Evolutionary conservation across 2,888 invertebrate species (phyloP).

Genomic region (Lymantria monacha): DNA sequence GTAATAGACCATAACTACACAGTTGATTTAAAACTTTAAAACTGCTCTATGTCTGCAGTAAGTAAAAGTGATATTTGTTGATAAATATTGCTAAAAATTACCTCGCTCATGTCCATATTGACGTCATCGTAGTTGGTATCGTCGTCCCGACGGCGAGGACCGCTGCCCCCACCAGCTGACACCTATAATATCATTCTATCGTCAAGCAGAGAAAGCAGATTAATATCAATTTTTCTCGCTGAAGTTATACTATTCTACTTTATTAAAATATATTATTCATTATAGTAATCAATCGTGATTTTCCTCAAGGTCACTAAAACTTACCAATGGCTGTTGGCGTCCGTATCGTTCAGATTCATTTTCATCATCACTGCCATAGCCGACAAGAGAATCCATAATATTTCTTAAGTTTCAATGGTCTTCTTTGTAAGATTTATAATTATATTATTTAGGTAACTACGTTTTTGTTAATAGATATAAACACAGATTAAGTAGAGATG

Average conservation of each 20-base stretch:
- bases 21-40: conserved; percentile 9
- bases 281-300: neutral
- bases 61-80: conserved; percentile 18
- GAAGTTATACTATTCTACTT: too few relatives aligned
- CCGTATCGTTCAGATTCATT: conserved; percentile 76
- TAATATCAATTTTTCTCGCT: conserved; percentile 60
- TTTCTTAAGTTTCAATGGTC: neutral
- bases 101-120: conserved; percentile 91
- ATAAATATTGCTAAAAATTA: conserved; percentile 51
- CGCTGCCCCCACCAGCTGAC: conserved; percentile 46
- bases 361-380: conserved; percentile 91
- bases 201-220: conserved; percentile 83
- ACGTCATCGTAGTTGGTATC: conserved; percentile 89
- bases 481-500: too few relatives aligned
- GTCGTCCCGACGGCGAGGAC: conserved; percentile 65
- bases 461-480: too few relatives aligned
- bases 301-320: conserved; percentile 47
- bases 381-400: conserved; percentile 88
- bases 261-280: conserved; percentile 10
- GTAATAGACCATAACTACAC: conserved; percentile 3
- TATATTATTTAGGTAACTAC: too few relatives aligned
- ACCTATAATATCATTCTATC: conserved; percentile 82
- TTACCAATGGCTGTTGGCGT: conserved; percentile 58
- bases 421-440: too few relatives aligned
- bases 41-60: conserved; percentile 13